Evolutionary conservation across 2,888 invertebrate genomes (phyloP), one percentile per base, ranked within the genome.

Genomic region (Biston stratarius): DNA sequence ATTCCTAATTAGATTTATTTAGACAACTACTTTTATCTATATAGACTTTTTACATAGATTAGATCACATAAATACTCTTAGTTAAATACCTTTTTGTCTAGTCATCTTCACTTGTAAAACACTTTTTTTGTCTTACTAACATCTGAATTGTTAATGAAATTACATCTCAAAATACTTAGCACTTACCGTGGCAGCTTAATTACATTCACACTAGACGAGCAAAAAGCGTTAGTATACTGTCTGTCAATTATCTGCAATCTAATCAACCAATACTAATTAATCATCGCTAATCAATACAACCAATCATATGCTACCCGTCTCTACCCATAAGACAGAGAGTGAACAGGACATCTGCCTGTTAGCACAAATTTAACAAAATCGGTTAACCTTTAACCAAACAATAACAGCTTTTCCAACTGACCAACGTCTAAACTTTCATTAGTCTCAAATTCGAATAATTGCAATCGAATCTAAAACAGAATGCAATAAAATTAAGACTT

Each of bases 341-440:
- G 83, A 83, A 82, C 83, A 86, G 87, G 88, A 86, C 91, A 89
- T 90, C 88, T 91, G 89, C 87, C 87, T 88, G 88, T 91, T 90
- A 90, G 88, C 89, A 91, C 91, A 88, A 92, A 92, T 91, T 90
- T 91, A 92, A 92, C 92, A 91, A 92, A 93, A 92, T 92, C 90
- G 92, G 92, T 94, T 92, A 92, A 92, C 93, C 93, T 87, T 85
- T 89, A 91, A 89, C 91, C 91, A 91, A 94, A 94, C 93, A 94
- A 94, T 92, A 93, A 92, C 92, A 93, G 91, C 91, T 92, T 90
- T 90, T 86, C 89, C 89, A 88, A 88, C 88, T 91, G 92, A 92
- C 91, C 91, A 87, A 82, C 78, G 72, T 72, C 64, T 68, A 67
- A 72, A 74, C 71, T 67, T 68, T 64, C 71, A 69, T 71, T 40